These are phyloP conservation scores for Steromphala cineraria DNA, from an alignment of 2,888 invertebrate genomes.

Conservation along the genomic window DNA sequence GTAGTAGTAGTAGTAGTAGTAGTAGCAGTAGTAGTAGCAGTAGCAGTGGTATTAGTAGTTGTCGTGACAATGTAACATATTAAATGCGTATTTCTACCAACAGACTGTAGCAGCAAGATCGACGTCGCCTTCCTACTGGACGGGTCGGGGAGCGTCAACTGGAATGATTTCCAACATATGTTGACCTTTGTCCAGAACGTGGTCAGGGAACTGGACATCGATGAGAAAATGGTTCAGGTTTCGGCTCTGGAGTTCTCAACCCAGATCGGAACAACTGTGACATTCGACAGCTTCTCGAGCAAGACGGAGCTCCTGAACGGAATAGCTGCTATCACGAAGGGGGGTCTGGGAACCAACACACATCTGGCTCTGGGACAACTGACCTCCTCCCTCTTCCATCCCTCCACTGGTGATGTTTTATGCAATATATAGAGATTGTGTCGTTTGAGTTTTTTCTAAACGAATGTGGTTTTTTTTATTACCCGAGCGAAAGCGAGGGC, in stretches of 20 bases:
- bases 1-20: too few relatives aligned
- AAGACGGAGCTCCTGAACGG: conserved; percentile 23
- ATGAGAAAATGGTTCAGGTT: conserved; percentile 15
- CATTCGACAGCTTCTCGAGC: conserved; percentile 17
- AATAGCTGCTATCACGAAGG: conserved; percentile 24
- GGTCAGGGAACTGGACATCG: conserved; percentile 12
- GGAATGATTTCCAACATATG: conserved; percentile 29
- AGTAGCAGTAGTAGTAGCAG: too few relatives aligned
- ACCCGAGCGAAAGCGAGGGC: too few relatives aligned
- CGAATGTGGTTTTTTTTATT: too few relatives aligned
- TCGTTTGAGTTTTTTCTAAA: too few relatives aligned
- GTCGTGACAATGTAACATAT: too few relatives aligned
- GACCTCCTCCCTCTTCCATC: background rate
- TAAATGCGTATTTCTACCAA: background rate
- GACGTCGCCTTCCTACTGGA: conserved; percentile 39
- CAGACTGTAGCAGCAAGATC: conserved; percentile 24
- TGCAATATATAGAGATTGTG: too few relatives aligned
- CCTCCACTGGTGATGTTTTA: too few relatives aligned
- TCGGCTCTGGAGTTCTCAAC: conserved; percentile 28
- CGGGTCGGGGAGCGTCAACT: conserved; percentile 38
- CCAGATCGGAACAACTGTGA: conserved; percentile 21
- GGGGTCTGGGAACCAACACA: conserved; percentile 28
- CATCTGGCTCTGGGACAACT: conserved; percentile 22
- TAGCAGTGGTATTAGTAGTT: too few relatives aligned
- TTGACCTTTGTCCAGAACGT: conserved; percentile 29